These are phyloP conservation scores for Aegithalos caudatus DNA, from an alignment of 2,113 vertebrate species.

Conservation along the genomic window DNA sequence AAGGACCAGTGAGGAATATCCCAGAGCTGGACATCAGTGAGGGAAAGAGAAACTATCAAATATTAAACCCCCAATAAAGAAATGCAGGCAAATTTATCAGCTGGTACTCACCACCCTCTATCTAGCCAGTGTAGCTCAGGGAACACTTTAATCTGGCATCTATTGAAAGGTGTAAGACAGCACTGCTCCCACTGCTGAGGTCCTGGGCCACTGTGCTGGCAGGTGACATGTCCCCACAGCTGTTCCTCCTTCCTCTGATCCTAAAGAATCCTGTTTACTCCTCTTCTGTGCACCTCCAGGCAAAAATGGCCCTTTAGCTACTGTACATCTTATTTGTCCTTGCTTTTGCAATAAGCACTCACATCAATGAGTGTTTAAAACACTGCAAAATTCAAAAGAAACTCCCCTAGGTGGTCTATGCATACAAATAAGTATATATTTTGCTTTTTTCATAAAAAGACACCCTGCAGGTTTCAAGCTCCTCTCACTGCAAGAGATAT, in stretches of 20 bases:
- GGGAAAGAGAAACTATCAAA: not conserved
- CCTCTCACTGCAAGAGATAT: constrained; percentile 50
- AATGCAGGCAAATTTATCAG: not conserved
- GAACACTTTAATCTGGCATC: not conserved
- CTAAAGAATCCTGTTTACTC: constrained; percentile 3
- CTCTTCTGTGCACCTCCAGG: not conserved
- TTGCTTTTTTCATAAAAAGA: constrained; percentile 66
- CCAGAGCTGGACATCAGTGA: not conserved
- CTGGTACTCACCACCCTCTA: not conserved
- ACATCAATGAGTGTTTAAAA: constrained; percentile 67
- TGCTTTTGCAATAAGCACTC: constrained; percentile 55
- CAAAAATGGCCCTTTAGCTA: constrained; percentile 46
- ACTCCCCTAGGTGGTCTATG: constrained; percentile 65
- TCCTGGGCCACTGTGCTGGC: not conserved
- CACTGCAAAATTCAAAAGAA: constrained; percentile 64
- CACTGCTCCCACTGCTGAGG: accelerated
- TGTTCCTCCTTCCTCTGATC: not conserved
- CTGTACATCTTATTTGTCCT: constrained; percentile 58
- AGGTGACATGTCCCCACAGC: not conserved
- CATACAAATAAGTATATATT: constrained; percentile 69
- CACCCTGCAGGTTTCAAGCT: constrained; percentile 64
- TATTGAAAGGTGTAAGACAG: not conserved
- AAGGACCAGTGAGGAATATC: not conserved
- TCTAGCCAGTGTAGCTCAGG: not conserved
- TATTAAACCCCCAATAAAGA: not conserved